Base-by-base conservation (phyloP, 2,888 invertebrate genomes). In the Tiliacea citrago region DNA sequence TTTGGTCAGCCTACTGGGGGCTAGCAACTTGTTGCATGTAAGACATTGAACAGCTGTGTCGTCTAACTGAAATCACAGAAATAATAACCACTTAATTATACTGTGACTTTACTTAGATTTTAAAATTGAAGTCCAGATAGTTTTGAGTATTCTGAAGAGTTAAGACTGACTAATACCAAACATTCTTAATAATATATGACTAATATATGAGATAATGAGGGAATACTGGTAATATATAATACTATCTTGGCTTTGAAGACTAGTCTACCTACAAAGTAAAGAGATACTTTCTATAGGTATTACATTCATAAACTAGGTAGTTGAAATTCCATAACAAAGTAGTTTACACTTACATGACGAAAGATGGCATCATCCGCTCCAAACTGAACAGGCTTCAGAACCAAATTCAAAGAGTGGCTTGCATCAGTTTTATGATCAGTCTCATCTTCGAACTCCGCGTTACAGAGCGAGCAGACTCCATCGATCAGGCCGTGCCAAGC, bases 401-500 rank as follows among this genome's bases (percentile, higher is more conserved):
- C 88, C 45, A 94, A 84, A 70, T 92, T 94, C 35, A 95, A 66
- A 8, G 91, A 73, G 78, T 95, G 95, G 0, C 53, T 65, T 0
- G 87, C n/a, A 42, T 90, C 86, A 0, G 82, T 85, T 79, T 87
- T 91, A 71, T 95, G 95, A 5, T 86, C 81, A 0, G 75, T 67
- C 55, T 86, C 89, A 58, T 93, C 86, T 0, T 91, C 90, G 47
- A 91, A 91, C 69, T 95, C 95, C 0, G 73, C 73, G 51, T 93
- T 91, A 72, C 95, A 95, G 13, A 95, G 67, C 0, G 86, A 86
- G 57, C 95, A 95, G 0, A 90, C 89, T 42, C 91, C 89, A 0
- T 91, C 93, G 0, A 86, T 82, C 8, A 95, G 61, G 5, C 94
- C 92, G 57, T 94, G 91, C 95, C 95, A 95, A 1, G 93, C 89